Evolutionary conservation across 2,113 vertebrate species (phyloP).

Genomic region (Saccopteryx leptura): DNA sequence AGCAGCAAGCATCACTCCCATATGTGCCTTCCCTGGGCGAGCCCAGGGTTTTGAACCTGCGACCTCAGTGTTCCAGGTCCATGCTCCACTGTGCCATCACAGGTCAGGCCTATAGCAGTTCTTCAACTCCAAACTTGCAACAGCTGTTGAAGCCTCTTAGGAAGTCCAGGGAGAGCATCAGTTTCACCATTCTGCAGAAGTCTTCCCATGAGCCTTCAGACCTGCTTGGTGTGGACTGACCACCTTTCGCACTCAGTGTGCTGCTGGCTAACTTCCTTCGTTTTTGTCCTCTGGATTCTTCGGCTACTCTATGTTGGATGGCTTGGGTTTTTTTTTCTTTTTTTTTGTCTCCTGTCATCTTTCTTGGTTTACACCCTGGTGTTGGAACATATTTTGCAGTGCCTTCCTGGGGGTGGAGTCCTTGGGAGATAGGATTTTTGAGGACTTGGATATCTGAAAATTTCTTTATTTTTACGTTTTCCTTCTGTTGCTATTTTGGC

Average conservation of each 20-base stretch:
- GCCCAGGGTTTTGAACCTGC: too few species aligned
- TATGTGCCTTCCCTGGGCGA: too few species aligned
- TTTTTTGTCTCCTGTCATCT: background rate
- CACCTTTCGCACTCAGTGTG: fast-evolving
- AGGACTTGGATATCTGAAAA: background rate
- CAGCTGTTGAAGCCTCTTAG: background rate
- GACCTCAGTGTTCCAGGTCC: too few species aligned
- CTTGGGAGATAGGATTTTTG: background rate
- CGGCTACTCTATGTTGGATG: background rate
- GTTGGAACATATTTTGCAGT: background rate
- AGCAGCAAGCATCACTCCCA: too few species aligned
- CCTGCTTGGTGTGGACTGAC: background rate
- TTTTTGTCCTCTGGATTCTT: fast-evolving
- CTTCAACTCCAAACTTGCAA: background rate
- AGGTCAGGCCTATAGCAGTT: too few species aligned
- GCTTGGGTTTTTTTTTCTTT: too few species aligned
- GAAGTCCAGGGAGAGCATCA: background rate
- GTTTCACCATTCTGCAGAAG: background rate
- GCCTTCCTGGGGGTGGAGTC: background rate
- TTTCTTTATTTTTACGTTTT: background rate
- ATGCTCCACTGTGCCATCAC: too few species aligned
- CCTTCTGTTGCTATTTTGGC: background rate
- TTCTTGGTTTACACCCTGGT: background rate
- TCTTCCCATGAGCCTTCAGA: background rate
- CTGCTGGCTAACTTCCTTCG: too few species aligned